These are phyloP conservation scores for Tetragonula clypearis DNA, from an alignment of 1,140 invertebrate species.

Conservation along the genomic window DNA sequence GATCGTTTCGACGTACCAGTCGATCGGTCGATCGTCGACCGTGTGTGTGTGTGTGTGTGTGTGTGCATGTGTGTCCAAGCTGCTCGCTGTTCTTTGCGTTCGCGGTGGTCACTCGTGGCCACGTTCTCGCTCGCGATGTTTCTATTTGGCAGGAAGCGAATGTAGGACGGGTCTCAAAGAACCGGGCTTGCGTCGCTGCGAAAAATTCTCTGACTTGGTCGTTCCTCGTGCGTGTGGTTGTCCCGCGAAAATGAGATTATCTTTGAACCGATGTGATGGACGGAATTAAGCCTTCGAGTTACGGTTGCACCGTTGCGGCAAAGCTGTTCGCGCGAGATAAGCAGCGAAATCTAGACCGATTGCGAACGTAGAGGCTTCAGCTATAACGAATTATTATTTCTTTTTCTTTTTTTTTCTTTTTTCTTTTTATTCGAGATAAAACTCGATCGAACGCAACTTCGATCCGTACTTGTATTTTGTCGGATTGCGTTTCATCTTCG, in stretches of 20 bases:
- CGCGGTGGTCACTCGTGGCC: conserved; percentile 19
- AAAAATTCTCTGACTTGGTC: conserved; percentile 44
- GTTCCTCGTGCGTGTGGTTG: neutral
- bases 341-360: conserved; percentile 31
- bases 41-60: no score
- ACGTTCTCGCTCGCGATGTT: conserved; percentile 18
- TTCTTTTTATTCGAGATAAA: no score
- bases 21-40: neutral
- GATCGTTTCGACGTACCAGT: neutral
- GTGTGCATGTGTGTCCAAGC: neutral
- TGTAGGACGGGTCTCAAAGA: conserved; percentile 24
- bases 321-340: conserved; percentile 68
- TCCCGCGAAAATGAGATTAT: conserved; percentile 67
- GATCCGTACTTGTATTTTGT: no score
- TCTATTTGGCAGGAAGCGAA: conserved; percentile 33
- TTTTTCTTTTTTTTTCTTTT: no score
- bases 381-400: neutral
- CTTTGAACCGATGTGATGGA: conserved; percentile 56
- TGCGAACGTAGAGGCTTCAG: neutral
- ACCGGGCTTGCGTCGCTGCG: conserved; percentile 4
- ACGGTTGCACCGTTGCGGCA: conserved; percentile 47
- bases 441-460: no score
- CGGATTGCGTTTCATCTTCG: neutral
- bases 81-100: conserved; percentile 8
- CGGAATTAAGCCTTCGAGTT: conserved; percentile 62